Evolutionary conservation across 2,113 vertebrate genomes (phyloP).

Genomic region (Planiliza haematocheilus): DNA sequence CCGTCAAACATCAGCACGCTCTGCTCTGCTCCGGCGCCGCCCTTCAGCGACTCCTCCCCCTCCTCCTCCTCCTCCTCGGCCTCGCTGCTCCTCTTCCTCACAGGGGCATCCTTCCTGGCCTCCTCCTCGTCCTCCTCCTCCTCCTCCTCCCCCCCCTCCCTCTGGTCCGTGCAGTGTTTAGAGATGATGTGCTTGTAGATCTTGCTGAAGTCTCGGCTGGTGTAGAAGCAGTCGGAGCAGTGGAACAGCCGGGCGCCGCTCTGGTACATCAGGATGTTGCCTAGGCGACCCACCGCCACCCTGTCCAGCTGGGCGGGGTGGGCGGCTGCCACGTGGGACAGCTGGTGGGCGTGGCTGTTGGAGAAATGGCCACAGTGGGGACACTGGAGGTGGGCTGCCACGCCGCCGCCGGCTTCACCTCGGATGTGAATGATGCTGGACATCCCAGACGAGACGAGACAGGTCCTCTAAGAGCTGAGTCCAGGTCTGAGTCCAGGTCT

Average conservation of each 20-base stretch:
- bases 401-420: slow-evolving; percentile 28
- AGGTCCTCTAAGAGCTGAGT: too few species aligned
- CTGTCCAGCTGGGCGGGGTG: slow-evolving; percentile 63
- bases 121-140: slow-evolving; percentile 2
- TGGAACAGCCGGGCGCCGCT: slow-evolving; percentile 65
- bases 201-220: slow-evolving; percentile 66
- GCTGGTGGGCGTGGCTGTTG: slow-evolving; percentile 72
- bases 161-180: slow-evolving; percentile 62
- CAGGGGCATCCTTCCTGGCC: background rate
- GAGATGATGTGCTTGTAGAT: slow-evolving; percentile 71
- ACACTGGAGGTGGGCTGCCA: slow-evolving; percentile 61
- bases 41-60: background rate
- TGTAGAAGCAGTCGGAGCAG: slow-evolving; percentile 72
- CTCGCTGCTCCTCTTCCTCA: slow-evolving; percentile 2
- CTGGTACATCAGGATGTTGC: slow-evolving; percentile 75
- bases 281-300: slow-evolving; percentile 63
- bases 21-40: background rate
- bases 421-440: slow-evolving; percentile 10
- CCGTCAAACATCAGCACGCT: slow-evolving; percentile 32
- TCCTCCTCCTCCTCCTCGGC: slow-evolving; percentile 3
- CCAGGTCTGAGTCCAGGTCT: too few species aligned
- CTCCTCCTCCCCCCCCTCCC: background rate
- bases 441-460: slow-evolving; percentile 26
- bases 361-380: slow-evolving; percentile 60
- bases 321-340: slow-evolving; percentile 59